These are phyloP conservation scores for Crambe crambe DNA, from an alignment of 37 sponge, comb jelly and placozoan genomes.

Conservation along the genomic window DNA sequence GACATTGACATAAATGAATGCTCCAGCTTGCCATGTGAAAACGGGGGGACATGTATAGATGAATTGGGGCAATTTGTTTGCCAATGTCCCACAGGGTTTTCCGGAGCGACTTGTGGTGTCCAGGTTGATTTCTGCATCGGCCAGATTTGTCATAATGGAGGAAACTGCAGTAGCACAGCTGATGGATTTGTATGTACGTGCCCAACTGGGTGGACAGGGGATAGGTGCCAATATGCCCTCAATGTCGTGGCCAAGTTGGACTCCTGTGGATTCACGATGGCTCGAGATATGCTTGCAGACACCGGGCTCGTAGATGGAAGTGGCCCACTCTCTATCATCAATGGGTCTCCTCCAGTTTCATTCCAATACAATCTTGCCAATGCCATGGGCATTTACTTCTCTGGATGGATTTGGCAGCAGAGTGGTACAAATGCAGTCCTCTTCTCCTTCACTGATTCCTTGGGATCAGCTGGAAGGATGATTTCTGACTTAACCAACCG, in stretches of 20 bases:
- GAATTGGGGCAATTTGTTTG: constrained; percentile 15
- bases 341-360: background rate
- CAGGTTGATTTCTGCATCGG: constrained; percentile 35
- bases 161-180: constrained; percentile 15
- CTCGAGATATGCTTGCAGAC: constrained; percentile 15
- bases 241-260: constrained; percentile 20
- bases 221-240: constrained; percentile 32
- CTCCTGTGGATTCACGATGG: constrained; percentile 21
- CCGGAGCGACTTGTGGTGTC: constrained; percentile 18
- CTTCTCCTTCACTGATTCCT: background rate
- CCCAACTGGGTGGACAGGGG: constrained; percentile 35
- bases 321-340: background rate
- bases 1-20: constrained; percentile 28
- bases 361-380: background rate
- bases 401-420: constrained; percentile 53
- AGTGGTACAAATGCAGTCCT: background rate
- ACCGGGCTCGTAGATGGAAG: background rate
- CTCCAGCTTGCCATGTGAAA: background rate
- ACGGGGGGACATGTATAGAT: constrained; percentile 40
- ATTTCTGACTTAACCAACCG: constrained; percentile 9
- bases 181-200: constrained; percentile 32
- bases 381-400: constrained; percentile 20
- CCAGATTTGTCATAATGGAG: constrained; percentile 31
- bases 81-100: constrained; percentile 32
- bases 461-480: background rate